Evolutionary conservation across 1,140 invertebrate species (phyloP), one percentile per base, ranked within the genome.

Genomic region (Periplaneta americana): DNA sequence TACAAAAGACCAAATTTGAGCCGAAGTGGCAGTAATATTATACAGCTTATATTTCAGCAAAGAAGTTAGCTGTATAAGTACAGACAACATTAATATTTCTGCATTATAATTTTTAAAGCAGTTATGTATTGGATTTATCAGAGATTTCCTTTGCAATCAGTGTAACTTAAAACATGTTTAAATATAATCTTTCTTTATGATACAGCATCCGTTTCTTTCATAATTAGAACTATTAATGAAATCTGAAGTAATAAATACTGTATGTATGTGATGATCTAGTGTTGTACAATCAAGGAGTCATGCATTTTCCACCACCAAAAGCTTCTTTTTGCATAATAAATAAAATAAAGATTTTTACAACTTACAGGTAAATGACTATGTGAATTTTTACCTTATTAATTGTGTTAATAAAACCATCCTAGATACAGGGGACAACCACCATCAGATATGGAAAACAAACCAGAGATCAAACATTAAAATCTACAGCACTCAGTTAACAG

Each of bases 341-440:
- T 76, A 28, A 37, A 32, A 39, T 22, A 57, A 33, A 78, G 22
- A 18, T 74, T 74, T 31, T 17, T 75, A 37, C 78, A 57, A 66
- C 48, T 66, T 66, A 66, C 22, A 66, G 48, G 36, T 34, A 80
- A n/a, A 75, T 74, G 34, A 77, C 17, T 33, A 57, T 22, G 34
- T 74, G 39, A 75, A 77, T 78, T 84, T 83, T 93, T 93, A 93
- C 92, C 92, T 93, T 93, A 84, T 91, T 92, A 89, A 91, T 91
- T 88, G 91, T 91, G 89, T 92, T 92, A 88, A 93, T 92, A 89
- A 92, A 92, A 91, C 93, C 92, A 87, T 93, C 92, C 92, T 93
- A 91, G 57, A 83, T 34, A 84, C 48, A 82, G 66, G 66, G 77
- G 66, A 81, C 76, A 82, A 83, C 78, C 83, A 83, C 82, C 83